These are phyloP conservation scores for Rhabdomys pumilio DNA, from an alignment of 2,797 vertebrate species.

Conservation along the genomic window DNA sequence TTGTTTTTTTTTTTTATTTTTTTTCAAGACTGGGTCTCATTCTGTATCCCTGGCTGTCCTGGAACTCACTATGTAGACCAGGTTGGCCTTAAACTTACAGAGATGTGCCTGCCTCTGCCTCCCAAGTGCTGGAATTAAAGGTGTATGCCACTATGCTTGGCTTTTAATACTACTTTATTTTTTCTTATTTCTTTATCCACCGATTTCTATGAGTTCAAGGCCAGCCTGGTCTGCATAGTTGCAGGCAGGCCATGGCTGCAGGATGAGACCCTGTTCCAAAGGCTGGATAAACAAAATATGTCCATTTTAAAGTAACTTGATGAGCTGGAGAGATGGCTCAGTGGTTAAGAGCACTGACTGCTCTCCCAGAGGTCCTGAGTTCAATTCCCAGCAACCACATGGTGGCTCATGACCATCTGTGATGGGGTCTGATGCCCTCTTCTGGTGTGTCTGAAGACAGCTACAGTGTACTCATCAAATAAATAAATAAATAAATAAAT, in stretches of 20 bases:
- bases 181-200: too few species aligned
- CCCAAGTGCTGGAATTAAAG: neutral
- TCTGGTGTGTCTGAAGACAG: too few species aligned
- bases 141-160: too few species aligned
- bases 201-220: neutral
- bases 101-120: neutral
- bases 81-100: neutral
- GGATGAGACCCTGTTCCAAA: neutral
- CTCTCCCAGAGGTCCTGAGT: too few species aligned
- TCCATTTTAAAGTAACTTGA: slow-evolving; percentile 46
- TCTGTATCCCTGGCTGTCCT: neutral
- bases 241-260: neutral
- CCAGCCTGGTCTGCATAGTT: neutral
- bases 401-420: too few species aligned
- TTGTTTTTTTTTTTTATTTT: neutral
- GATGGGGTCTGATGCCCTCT: too few species aligned
- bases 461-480: too few species aligned
- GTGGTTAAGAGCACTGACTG: too few species aligned
- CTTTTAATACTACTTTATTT: too few species aligned
- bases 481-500: too few species aligned
- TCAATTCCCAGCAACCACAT: too few species aligned
- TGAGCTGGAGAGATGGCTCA: too few species aligned
- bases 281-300: neutral
- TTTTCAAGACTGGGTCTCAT: neutral
- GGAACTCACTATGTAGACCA: neutral